These are phyloP conservation scores for Micrasema longulum DNA, from an alignment of 1,140 invertebrate species.

Conservation along the genomic window DNA sequence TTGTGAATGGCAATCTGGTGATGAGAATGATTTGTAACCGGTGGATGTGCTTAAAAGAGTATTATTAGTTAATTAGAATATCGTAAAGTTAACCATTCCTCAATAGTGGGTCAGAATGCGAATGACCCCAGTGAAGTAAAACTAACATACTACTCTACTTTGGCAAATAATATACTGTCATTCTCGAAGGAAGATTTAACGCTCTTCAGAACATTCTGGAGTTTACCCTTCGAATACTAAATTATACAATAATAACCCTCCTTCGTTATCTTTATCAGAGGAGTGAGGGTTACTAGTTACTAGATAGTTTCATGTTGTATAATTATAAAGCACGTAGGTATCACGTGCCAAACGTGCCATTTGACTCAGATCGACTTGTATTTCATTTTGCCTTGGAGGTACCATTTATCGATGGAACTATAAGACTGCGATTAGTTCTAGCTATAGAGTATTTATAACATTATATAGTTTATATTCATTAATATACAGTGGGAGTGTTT, in stretches of 20 bases:
- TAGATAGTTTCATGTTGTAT: not conserved
- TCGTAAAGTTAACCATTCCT: not conserved
- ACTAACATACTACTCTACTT: too few relatives aligned
- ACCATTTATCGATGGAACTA: conserved; percentile 49
- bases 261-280: not conserved
- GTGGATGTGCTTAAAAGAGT: too few relatives aligned
- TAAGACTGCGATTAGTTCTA: conserved; percentile 50
- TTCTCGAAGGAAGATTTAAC: too few relatives aligned
- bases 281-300: not conserved
- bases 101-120: not conserved
- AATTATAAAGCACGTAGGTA: too few relatives aligned
- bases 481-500: too few relatives aligned
- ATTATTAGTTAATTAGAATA: too few relatives aligned
- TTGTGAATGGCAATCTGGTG: too few relatives aligned
- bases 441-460: conserved; percentile 25
- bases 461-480: too few relatives aligned
- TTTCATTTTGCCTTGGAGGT: conserved; percentile 46
- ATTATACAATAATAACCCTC: not conserved
- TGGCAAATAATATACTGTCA: too few relatives aligned
- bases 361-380: not conserved
- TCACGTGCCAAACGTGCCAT: not conserved
- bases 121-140: not conserved
- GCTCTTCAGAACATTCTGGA: too few relatives aligned
- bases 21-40: not conserved
- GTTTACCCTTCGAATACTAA: not conserved